Evolutionary conservation across 2,888 invertebrate species (phyloP).

Genomic region (Agrotis puta): DNA sequence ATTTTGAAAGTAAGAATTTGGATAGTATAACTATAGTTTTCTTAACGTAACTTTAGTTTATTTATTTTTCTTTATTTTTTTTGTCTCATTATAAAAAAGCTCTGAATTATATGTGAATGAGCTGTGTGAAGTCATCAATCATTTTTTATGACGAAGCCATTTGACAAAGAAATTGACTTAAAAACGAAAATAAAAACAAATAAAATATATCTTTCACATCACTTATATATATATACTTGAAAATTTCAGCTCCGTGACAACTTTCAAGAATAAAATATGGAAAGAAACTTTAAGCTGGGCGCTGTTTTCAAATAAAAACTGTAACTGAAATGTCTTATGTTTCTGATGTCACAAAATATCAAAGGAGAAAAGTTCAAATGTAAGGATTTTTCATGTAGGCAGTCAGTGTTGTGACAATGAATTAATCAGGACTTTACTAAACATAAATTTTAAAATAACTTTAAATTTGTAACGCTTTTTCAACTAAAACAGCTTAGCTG

Average conservation of each 20-base stretch:
- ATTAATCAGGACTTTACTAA: neutral
- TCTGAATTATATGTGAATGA: neutral
- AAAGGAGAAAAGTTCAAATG: neutral
- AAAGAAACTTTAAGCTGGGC: constrained; percentile 36
- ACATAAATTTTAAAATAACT: neutral
- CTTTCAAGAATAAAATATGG: constrained; percentile 11
- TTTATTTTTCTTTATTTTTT: neutral
- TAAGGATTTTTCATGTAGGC: neutral
- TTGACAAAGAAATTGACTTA: neutral
- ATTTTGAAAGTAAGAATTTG: neutral
- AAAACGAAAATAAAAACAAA: neutral
- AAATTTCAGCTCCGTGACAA: constrained; percentile 6
- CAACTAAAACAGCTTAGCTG: neutral
- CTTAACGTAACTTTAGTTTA: too few species aligned
- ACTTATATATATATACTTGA: too few species aligned
- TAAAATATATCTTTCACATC: constrained; percentile 4
- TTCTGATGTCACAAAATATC: constrained; percentile 2
- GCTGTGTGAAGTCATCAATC: neutral
- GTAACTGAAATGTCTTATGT: constrained; percentile 23
- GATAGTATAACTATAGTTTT: neutral
- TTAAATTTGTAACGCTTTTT: neutral
- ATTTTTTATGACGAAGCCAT: too few species aligned
- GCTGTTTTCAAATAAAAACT: constrained; percentile 16
- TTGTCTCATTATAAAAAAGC: too few species aligned
- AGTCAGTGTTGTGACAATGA: neutral